Percentiles rank a stretch among this genome's conserved stretches.
Evolutionary conservation across 2,113 vertebrate species (phyloP).

Genomic region (Alaudala cheleensis): DNA sequence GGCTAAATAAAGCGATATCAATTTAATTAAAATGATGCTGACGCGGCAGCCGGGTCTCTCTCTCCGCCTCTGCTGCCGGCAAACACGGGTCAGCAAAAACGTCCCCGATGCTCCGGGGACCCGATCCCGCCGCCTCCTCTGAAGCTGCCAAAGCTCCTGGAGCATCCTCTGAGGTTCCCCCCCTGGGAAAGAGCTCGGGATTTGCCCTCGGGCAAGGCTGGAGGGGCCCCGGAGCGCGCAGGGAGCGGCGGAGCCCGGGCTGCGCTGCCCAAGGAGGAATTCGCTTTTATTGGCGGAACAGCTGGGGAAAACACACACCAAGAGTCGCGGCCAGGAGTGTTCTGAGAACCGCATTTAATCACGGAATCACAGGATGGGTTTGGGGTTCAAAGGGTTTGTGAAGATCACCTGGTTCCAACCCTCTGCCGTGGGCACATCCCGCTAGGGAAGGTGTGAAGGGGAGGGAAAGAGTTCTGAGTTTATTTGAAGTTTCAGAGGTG

Average conservation of each 20-base stretch:
- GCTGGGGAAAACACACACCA: background rate
- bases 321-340: background rate
- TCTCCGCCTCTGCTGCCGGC: background rate
- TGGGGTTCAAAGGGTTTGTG: background rate
- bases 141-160: background rate
- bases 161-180: background rate
- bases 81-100: background rate
- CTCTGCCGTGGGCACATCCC: background rate
- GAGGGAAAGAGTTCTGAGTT: background rate
- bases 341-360: background rate
- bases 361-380: background rate
- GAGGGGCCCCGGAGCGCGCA: background rate
- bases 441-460: background rate
- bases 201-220: background rate
- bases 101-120: background rate
- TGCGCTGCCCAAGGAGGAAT: background rate
- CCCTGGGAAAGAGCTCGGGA: background rate
- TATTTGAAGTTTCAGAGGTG: background rate
- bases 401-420: background rate
- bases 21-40: constrained; percentile 54
- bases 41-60: background rate
- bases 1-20: background rate
- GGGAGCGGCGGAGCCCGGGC: background rate
- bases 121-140: background rate
- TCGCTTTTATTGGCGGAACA: background rate